Base-by-base conservation (phyloP, 2,113 vertebrate genomes). In the Melospiza melodia region DNA sequence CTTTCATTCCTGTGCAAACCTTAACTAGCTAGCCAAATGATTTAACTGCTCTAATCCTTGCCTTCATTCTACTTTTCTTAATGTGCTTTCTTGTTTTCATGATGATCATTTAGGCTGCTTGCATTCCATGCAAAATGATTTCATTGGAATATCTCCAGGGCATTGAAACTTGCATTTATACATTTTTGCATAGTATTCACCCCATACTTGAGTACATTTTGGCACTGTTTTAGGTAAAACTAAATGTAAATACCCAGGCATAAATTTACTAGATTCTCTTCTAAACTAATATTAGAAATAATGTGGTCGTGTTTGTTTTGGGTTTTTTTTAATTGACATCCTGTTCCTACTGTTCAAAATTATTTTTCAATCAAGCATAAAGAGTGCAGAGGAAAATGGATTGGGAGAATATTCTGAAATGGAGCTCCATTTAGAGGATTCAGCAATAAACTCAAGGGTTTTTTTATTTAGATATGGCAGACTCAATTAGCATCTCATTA, bases 401-500 rank as follows among this genome's bases (percentile, higher is more conserved):
- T 54, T 55, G 21, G 33, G 68, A 90, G 31, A 89, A 46, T 49
- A 91, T 89, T 93, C 62, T 83, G 87, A 93, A 91, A 90, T 75
- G 33, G 75, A 83, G 44, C 31, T 55, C 17, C 28, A 73, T 54
- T 89, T 83, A 84, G 54, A 65, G 22, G 74, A 92, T 84, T 93
- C 33, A 84, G 75, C 62, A 79, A 81, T 93, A 93, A 93, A 95
- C 73, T 84, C 62, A 65, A 72, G 52, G 76, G 37, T 1, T 86
- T 91, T 95, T 91, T 89, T 89, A 65, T 79, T 90, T 89, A 90
- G 52, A 66, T 93, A 96, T 91, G 93, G 90, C 91, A 92, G 76
- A 80, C 79, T 95, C 92, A 97, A 96, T 97, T 96, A 93, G 35
- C 86, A 96, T 95, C 87, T 94, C 90, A 95, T 97, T 96, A 97